A percentile compares a stretch with the other conserved stretches of the same genome.
Evolutionary conservation across 2,113 vertebrate genomes (phyloP).

Genomic region (Cyanoderma ruficeps): DNA sequence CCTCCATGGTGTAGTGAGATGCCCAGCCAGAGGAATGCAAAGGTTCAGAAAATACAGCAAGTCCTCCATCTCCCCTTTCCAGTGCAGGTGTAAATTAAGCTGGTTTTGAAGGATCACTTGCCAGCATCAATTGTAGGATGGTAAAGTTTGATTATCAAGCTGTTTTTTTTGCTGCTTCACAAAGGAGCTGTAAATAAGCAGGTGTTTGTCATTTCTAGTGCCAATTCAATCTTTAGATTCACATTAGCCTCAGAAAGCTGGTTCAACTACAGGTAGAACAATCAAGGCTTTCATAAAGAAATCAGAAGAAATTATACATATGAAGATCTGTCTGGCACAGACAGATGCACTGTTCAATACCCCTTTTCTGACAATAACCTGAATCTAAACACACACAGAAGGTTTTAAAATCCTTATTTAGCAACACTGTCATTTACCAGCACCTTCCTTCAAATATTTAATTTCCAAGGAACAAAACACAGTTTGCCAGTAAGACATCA

Average conservation of each 20-base stretch:
- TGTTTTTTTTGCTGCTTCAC: not conserved
- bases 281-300: not conserved
- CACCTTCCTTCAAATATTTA: not conserved
- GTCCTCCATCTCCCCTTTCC: not conserved
- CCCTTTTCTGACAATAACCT: not conserved
- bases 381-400: rapidly evolving
- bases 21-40: not conserved
- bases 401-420: not conserved
- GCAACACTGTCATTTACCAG: not conserved
- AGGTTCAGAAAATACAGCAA: not conserved
- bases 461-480: not conserved
- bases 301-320: not conserved
- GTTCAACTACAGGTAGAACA: not conserved
- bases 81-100: not conserved
- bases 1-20: not conserved
- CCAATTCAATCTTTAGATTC: not conserved
- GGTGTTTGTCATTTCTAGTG: not conserved
- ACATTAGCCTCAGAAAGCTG: not conserved
- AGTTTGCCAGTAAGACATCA: not conserved
- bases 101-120: not conserved
- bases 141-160: not conserved
- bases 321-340: not conserved
- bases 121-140: not conserved
- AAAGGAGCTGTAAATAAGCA: not conserved
- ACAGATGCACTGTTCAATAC: not conserved